Evolutionary conservation across 2,888 invertebrate species (phyloP).

Genomic region (Acanthosepion esculentum): DNA sequence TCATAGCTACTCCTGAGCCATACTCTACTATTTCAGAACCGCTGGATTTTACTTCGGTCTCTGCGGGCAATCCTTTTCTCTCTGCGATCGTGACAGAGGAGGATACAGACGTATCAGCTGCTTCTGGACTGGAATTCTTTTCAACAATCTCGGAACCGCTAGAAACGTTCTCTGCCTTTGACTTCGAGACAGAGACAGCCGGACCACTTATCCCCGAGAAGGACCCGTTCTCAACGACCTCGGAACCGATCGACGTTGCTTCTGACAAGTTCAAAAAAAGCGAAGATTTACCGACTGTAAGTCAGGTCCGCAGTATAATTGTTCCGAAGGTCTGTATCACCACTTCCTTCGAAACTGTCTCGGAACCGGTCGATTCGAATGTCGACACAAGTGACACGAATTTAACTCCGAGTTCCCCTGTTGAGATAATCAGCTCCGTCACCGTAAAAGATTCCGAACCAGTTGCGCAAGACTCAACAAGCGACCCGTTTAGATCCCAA

Average conservation of each 20-base stretch:
- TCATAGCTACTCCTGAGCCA: neutral
- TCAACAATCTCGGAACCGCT: slow-evolving; percentile 25
- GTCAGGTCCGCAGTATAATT: neutral
- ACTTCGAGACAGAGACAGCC: neutral
- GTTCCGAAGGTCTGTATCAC: neutral
- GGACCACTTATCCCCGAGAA: neutral
- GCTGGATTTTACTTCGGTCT: neutral
- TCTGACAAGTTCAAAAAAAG: neutral
- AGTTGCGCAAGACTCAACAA: neutral
- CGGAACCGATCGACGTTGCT: slow-evolving; percentile 5
- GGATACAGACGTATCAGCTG: neutral
- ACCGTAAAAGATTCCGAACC: neutral
- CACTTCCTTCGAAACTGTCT: neutral
- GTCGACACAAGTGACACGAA: neutral
- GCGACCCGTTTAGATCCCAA: neutral
- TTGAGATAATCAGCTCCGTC: neutral
- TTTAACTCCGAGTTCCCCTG: neutral
- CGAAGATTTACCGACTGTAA: neutral
- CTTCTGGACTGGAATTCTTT: neutral
- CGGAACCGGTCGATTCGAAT: neutral
- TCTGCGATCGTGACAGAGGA: neutral
- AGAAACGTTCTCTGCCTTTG: neutral
- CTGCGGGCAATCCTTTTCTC: neutral
- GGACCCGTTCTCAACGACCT: neutral
- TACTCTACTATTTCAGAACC: neutral